phyloP scores from a whole-genome alignment of 2,113 vertebrate genomes.

The human (Homo sapiens) region DNA sequence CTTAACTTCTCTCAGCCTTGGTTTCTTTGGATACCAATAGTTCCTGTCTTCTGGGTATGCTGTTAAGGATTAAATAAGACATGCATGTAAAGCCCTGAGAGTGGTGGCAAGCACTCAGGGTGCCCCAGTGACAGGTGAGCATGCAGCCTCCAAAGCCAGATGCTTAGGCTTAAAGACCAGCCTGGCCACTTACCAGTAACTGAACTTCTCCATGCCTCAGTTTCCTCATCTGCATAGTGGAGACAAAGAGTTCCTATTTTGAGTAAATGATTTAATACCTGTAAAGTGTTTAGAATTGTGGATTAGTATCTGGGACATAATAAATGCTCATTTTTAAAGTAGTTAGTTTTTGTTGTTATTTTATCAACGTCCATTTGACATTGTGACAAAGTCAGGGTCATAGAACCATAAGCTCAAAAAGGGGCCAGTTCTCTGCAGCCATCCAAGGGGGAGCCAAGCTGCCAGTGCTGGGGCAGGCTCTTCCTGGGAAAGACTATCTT shows the following conservation, averaged over 20 bases:
- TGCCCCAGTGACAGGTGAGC: rapidly evolving
- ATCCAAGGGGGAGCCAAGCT: rapidly evolving
- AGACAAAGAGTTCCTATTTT: not conserved
- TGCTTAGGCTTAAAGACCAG: not conserved
- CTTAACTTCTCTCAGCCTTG: not conserved
- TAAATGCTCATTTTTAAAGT: not conserved
- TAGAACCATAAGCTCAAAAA: not conserved
- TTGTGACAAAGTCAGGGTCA: not conserved
- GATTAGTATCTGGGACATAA: not conserved
- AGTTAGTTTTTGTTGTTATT: not conserved
- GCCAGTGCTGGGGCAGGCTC: too few species aligned
- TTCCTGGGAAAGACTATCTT: not conserved
- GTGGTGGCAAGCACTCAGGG: not conserved
- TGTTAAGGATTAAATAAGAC: not conserved
- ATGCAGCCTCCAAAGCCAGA: not conserved
- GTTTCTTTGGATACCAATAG: not conserved
- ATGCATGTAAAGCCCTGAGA: not conserved
- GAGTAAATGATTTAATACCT: not conserved
- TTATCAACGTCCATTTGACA: not conserved
- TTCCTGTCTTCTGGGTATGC: not conserved
- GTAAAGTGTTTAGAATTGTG: not conserved
- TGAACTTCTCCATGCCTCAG: not conserved
- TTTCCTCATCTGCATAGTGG: not conserved
- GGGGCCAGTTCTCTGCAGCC: not conserved
- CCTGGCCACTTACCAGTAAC: not conserved